Evolutionary conservation across 2,888 invertebrate species (phyloP).

Genomic region (Oxyteleia sp.): DNA sequence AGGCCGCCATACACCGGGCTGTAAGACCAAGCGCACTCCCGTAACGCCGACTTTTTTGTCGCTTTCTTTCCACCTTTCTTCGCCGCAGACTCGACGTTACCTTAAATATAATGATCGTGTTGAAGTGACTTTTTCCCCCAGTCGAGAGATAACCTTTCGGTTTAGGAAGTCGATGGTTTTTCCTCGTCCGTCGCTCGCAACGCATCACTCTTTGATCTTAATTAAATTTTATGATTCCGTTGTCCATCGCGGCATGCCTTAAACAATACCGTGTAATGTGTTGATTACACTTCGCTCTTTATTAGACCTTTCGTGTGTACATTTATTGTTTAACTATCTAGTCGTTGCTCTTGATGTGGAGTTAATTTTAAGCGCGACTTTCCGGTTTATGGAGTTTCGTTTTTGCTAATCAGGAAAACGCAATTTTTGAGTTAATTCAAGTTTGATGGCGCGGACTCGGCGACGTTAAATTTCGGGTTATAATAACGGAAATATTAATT

Average conservation of each 20-base stretch:
- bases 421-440: slow-evolving; percentile 6
- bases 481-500: slow-evolving; percentile 49
- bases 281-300: slow-evolving; percentile 45
- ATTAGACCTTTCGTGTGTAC: slow-evolving; percentile 15
- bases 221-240: slow-evolving; percentile 38
- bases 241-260: background rate
- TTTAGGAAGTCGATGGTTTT: slow-evolving; percentile 32
- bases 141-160: slow-evolving; percentile 39
- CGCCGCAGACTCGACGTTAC: slow-evolving; percentile 25
- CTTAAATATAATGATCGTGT: slow-evolving; percentile 53
- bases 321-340: slow-evolving; percentile 22
- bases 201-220: slow-evolving; percentile 39
- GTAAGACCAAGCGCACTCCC: slow-evolving; percentile 36
- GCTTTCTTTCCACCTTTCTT: slow-evolving; percentile 12
- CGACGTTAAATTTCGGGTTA: slow-evolving; percentile 7
- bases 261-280: slow-evolving; percentile 16
- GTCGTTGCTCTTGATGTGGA: background rate
- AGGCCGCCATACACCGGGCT: slow-evolving; percentile 20
- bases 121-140: slow-evolving; percentile 44
- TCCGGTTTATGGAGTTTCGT: slow-evolving; percentile 13
- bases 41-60: slow-evolving; percentile 54
- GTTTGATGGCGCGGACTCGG: background rate
- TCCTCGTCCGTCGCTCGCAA: background rate
- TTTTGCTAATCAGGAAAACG: slow-evolving; percentile 34
- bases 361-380: slow-evolving; percentile 21